These are phyloP conservation scores for Desoria tigrina DNA, from an alignment of 2,888 invertebrate species.

Conservation along the genomic window DNA sequence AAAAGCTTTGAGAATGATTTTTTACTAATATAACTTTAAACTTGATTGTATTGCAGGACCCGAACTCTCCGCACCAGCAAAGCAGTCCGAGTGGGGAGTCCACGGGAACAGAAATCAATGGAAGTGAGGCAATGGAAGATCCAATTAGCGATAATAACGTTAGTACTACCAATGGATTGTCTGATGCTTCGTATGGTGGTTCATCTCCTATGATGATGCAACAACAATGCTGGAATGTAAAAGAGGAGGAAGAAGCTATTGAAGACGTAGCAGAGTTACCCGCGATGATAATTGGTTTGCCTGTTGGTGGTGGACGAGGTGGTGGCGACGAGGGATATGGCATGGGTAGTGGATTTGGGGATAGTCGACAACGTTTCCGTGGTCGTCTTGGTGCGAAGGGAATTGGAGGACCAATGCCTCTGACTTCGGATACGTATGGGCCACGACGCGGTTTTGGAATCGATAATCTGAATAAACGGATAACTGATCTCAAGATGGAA, in stretches of 20 bases:
- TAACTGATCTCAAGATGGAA: conserved; percentile 73
- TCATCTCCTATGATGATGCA: conserved; percentile 39
- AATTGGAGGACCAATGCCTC: conserved; percentile 49
- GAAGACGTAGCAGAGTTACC: conserved; percentile 51
- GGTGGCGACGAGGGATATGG: conserved; percentile 20
- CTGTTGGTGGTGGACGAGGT: conserved; percentile 46
- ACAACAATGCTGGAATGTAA: conserved; percentile 53
- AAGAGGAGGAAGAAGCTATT: conserved; percentile 54
- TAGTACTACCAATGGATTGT: conserved; percentile 56
- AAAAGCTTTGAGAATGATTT: no score
- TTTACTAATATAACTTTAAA: neutral
- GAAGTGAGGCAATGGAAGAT: conserved; percentile 56
- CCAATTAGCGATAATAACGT: conserved; percentile 62
- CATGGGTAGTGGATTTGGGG: conserved; percentile 32
- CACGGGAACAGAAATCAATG: conserved; percentile 53
- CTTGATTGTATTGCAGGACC: conserved; percentile 57
- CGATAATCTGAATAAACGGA: conserved; percentile 68
- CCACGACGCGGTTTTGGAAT: conserved; percentile 53
- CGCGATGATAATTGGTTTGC: conserved; percentile 44
- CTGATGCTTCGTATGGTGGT: conserved; percentile 51
- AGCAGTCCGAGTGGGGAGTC: conserved; percentile 62
- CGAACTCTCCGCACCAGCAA: conserved; percentile 65
- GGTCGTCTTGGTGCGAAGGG: conserved; percentile 65
- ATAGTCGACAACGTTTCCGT: conserved; percentile 55
- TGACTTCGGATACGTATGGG: conserved; percentile 53